A percentile compares a stretch with the other conserved stretches of the same genome.
These are phyloP conservation scores for Chiridota heheva DNA, from an alignment of 35 echinoderm and acorn worm genomes.

Conservation along the genomic window DNA sequence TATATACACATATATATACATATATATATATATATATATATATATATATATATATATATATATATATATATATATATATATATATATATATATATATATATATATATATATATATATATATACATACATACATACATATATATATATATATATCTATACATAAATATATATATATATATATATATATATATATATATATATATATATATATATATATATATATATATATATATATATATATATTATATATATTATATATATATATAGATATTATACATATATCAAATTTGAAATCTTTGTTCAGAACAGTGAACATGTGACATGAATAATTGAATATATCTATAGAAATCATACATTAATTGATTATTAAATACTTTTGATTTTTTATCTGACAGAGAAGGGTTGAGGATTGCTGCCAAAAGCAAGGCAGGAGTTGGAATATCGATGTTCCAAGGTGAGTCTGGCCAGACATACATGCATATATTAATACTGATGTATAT, in stretches of 20 bases:
- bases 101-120: conserved; percentile 4
- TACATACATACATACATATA: conserved; percentile 18
- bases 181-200: background rate
- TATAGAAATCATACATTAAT: too few relatives aligned
- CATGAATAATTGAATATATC: too few relatives aligned
- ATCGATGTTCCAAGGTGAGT: conserved; percentile 63
- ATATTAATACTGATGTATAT: too few relatives aligned
- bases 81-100: background rate
- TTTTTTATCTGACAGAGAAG: conserved; percentile 58
- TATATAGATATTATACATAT: too few relatives aligned
- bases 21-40: background rate
- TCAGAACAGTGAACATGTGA: too few relatives aligned
- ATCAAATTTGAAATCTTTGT: too few relatives aligned
- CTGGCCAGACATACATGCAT: too few relatives aligned
- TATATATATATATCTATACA: too few relatives aligned
- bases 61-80: background rate
- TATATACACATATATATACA: conserved; percentile 12
- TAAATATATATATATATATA: conserved; percentile 4
- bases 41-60: background rate
- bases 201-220: background rate
- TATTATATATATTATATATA: too few relatives aligned
- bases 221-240: too few relatives aligned
- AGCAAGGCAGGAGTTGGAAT: conserved; percentile 57
- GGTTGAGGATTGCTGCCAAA: conserved; percentile 69
- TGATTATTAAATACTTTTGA: too few relatives aligned